Evolutionary conservation across 2,797 vertebrate genomes (phyloP).

Genomic region (Pterois miles): DNA sequence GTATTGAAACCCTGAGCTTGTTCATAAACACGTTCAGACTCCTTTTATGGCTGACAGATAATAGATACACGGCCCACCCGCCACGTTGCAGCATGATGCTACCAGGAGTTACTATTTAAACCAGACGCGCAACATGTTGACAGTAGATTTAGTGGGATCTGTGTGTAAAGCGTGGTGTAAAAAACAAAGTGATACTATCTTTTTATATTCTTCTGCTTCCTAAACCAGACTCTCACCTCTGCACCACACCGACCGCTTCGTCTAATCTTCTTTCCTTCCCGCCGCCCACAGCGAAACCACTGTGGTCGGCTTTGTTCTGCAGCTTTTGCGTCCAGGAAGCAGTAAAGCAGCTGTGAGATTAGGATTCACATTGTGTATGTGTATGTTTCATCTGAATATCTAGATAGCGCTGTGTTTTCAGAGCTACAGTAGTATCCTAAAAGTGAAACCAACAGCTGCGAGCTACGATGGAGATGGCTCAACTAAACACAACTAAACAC

Average conservation of each 20-base stretch:
- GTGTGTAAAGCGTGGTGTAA: neutral
- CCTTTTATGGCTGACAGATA: slow-evolving; percentile 4
- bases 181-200: slow-evolving; percentile 14
- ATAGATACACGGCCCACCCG: slow-evolving; percentile 38
- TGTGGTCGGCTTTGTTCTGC: slow-evolving; percentile 13
- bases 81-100: neutral
- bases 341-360: neutral
- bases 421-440: neutral
- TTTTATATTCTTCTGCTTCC: neutral
- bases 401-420: neutral
- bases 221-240: neutral
- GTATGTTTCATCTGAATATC: neutral
- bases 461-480: no score
- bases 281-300: slow-evolving; percentile 18
- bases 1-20: neutral
- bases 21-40: neutral
- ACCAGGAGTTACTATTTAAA: neutral
- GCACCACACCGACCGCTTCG: neutral
- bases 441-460: neutral
- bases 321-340: slow-evolving; percentile 13
- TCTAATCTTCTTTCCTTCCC: slow-evolving; percentile 35
- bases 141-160: neutral
- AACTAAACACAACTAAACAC: no score
- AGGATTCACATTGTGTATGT: neutral
- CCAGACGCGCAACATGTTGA: neutral